These are phyloP conservation scores for Pagetopsis macropterus DNA, from an alignment of 2,797 vertebrate species.

Conservation along the genomic window DNA sequence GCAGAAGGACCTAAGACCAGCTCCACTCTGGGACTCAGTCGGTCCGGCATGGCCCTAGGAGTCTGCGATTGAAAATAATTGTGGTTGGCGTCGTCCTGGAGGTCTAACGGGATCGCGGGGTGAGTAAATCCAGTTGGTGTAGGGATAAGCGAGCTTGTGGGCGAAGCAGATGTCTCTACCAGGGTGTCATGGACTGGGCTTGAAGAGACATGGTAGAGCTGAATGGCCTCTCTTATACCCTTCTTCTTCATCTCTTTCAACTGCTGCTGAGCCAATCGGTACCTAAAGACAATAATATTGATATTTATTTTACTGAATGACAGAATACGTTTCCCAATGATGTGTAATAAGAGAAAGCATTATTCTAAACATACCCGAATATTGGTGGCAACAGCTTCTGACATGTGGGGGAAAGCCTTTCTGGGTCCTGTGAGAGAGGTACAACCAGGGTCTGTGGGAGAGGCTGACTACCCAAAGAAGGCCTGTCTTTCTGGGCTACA, in stretches of 20 bases:
- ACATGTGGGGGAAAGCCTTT: conserved; percentile 87
- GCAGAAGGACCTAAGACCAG: conserved; percentile 72
- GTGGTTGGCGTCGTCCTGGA: conserved; percentile 67
- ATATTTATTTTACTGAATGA: background rate
- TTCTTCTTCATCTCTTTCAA: conserved; percentile 98
- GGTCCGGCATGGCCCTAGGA: conserved; percentile 67
- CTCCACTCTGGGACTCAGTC: conserved; percentile 82
- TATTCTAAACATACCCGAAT: conserved; percentile 84
- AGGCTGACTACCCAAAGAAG: conserved; percentile 77
- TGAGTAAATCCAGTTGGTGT: conserved; percentile 73
- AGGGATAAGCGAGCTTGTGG: conserved; percentile 75
- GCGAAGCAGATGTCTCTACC: conserved; percentile 80
- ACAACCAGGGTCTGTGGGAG: conserved; percentile 73
- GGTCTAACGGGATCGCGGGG: conserved; percentile 33
- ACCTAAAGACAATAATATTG: conserved; percentile 65
- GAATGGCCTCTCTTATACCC: conserved; percentile 92
- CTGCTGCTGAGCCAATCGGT: conserved; percentile 95
- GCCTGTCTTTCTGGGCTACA: conserved; percentile 57
- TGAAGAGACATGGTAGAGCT: conserved; percentile 95
- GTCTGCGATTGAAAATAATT: conserved; percentile 82
- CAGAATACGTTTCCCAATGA: conserved; percentile 4
- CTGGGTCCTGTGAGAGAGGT: conserved; percentile 76
- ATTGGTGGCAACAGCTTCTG: conserved; percentile 94
- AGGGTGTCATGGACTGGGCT: conserved; percentile 91
- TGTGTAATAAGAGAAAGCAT: background rate